Evolutionary conservation across 2,113 vertebrate species (phyloP), one percentile per base, ranked within the genome.

Genomic region (Prunella himalayana): DNA sequence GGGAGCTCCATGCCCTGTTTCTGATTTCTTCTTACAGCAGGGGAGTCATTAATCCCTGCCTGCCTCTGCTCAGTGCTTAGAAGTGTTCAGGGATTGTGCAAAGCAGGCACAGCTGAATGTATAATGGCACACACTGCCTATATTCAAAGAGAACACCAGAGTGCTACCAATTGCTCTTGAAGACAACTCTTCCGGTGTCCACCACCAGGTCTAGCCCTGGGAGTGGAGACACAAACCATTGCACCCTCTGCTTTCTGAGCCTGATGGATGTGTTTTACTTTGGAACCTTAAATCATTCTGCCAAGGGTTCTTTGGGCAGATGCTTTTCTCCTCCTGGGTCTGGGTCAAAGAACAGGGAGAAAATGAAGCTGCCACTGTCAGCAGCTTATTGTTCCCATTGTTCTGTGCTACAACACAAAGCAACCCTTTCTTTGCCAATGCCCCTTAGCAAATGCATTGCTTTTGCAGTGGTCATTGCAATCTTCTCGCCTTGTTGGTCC

Each of bases 141-240:
- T 39, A 41, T 35, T 82, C n/a, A 33, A 27, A 56, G 5, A 47
- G 37, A 77, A 24, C 15, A 37, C 41, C 37, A 33, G 31, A 18
- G 25, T 6, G 10, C 10, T 69, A 54, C 35, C 23, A 41, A 24
- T 41, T 0, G 0, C 14, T 51, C 39, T 54, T 15, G 28, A 33
- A 59, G 24, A 75, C 28, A 66, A 2, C 30, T 47, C 56, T 63
- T 60, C n/a, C 42, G 33, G 21, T 42, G 15, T 6, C 8, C 10
- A 14, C 66, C 27, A 2, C n/a, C 31, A 53, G 44, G 10, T 31
- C 31, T 24, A 64, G 9, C 9, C 42, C 49, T 56, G 17, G 15
- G 24, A 68, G 44, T 33, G 18, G 45, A 66, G 17, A 63, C 54
- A 50, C 22, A 73, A 72, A 14, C 28, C 41, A 23, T 33, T 28